These are phyloP conservation scores for Hypercompe scribonia DNA, from an alignment of 2,888 invertebrate species.

Conservation along the genomic window DNA sequence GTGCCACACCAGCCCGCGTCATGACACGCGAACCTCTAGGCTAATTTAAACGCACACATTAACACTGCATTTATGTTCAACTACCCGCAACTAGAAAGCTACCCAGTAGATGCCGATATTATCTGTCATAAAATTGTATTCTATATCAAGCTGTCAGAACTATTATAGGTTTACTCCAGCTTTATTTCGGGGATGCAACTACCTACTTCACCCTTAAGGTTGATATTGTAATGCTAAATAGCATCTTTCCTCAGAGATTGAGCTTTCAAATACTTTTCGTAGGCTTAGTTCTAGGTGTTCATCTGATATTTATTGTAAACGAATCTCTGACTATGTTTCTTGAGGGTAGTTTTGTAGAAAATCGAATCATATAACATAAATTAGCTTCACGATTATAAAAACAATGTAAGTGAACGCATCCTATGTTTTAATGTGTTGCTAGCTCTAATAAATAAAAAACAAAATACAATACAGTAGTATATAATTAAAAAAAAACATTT, in stretches of 20 bases:
- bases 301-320: background rate
- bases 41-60: conserved; percentile 13
- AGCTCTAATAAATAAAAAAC: background rate
- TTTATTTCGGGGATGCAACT: background rate
- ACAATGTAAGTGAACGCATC: background rate
- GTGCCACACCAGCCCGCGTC: conserved; percentile 72
- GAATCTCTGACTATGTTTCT: background rate
- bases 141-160: background rate
- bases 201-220: background rate
- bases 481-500: background rate
- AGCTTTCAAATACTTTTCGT: background rate
- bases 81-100: background rate
- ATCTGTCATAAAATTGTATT: background rate
- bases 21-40: conserved; percentile 57
- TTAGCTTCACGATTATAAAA: background rate
- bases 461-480: background rate
- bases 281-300: background rate
- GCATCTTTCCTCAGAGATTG: background rate
- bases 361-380: background rate
- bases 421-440: background rate
- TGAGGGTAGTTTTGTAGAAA: background rate
- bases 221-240: background rate
- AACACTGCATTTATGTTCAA: conserved; percentile 13
- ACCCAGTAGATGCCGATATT: background rate
- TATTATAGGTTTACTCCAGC: background rate